These are phyloP conservation scores for Xiphophorus birchmanni DNA, from an alignment of 2,797 vertebrate species.

Conservation along the genomic window DNA sequence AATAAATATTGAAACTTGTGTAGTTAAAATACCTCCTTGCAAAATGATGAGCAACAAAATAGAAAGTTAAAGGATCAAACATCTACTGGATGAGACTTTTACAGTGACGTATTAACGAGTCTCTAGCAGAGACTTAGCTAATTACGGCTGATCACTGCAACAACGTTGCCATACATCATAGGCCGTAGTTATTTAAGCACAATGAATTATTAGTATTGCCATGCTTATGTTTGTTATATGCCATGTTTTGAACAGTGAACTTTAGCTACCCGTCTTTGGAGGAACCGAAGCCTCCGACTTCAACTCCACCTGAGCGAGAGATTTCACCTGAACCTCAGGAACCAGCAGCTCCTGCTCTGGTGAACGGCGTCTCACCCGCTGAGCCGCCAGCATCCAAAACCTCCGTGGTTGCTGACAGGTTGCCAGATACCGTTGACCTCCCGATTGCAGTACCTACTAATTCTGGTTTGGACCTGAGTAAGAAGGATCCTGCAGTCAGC, in stretches of 20 bases:
- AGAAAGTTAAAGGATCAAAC: neutral
- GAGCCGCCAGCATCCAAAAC: constrained; percentile 64
- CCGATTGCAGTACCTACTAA: constrained; percentile 65
- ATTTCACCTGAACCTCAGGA: constrained; percentile 59
- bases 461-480: constrained; percentile 40
- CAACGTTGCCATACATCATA: neutral
- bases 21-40: neutral
- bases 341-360: constrained; percentile 62
- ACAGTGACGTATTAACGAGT: neutral
- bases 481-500: constrained; percentile 49
- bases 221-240: neutral
- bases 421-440: constrained; percentile 68
- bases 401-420: constrained; percentile 45
- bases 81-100: neutral
- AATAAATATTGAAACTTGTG: neutral
- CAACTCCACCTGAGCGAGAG: constrained; percentile 71
- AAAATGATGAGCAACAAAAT: neutral
- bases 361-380: constrained; percentile 74
- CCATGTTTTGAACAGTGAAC: constrained; percentile 82
- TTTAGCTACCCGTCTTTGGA: constrained; percentile 95
- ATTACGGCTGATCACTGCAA: neutral
- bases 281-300: constrained; percentile 84
- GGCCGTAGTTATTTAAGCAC: neutral
- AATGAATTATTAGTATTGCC: neutral
- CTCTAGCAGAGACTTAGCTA: neutral